phyloP scores from a whole-genome alignment of 2,888 invertebrate genomes.

The Euclidia mi region DNA sequence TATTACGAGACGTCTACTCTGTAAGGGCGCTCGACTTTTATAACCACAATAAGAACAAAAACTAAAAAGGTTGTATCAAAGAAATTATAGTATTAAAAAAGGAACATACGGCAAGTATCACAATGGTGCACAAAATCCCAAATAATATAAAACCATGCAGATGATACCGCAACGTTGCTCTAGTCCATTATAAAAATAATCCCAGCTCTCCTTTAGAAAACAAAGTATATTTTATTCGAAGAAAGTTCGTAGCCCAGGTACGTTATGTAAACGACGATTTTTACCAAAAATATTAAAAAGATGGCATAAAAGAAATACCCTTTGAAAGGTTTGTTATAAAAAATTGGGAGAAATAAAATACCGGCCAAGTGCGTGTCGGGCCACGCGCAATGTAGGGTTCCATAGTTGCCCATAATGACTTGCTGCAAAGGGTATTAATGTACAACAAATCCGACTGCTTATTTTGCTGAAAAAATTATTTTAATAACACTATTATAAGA shows the following conservation, averaged over 20 bases:
- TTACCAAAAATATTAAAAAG: conserved; percentile 54
- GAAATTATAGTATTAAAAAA: no score
- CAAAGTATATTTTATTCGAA: conserved; percentile 27
- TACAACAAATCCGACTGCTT: no score
- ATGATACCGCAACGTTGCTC: conserved; percentile 18
- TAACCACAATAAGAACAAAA: no score
- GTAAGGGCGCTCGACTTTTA: no score
- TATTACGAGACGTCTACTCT: no score
- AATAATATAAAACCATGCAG: conserved; percentile 21
- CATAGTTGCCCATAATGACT: no score
- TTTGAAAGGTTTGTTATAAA: conserved; percentile 68
- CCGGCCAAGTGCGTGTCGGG: no score
- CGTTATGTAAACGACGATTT: conserved; percentile 41
- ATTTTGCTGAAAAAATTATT: no score
- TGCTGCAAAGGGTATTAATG: no score
- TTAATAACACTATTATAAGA: no score
- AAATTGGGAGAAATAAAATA: conserved; percentile 66
- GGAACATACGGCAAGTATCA: conserved; percentile 1
- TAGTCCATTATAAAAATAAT: conserved; percentile 27
- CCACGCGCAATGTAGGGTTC: no score
- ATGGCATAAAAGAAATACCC: conserved; percentile 52
- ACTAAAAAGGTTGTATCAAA: no score
- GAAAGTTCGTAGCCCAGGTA: conserved; percentile 25
- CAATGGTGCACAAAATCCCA: conserved; percentile 13
- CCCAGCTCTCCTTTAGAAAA: conserved; percentile 16